Base-by-base conservation (phyloP, 2,888 invertebrate genomes). In the Drosophila vallismaia region DNA sequence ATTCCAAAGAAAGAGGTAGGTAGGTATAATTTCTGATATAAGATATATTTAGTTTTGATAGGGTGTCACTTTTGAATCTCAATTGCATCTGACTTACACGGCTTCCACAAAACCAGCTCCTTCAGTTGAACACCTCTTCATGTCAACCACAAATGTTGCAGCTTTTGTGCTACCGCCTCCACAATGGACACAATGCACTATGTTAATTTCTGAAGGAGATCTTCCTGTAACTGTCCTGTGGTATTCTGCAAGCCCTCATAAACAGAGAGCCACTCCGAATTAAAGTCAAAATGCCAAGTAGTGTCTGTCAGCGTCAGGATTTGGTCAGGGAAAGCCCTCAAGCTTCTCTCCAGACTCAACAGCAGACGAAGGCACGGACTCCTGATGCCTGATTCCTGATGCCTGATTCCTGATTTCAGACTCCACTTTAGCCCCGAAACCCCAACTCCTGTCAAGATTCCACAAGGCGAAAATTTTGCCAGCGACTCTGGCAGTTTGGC, bases 181-280 rank as follows among this genome's bases (percentile, higher is more conserved):
- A 31, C 9, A 49, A 49, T 14, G 51, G 36, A 36, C 64, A 66
- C 69, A 66, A 56, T 69, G 69, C 66, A 66, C 69, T 66, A 66
- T 69, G 69, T 48, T 66, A 66, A 66, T 69, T 66, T 69, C 26
- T 31, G 45, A 46, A 49, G 14, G 12, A 55, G 69, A 66, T 68
- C 68, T 66, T n/a, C 38, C 48, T 42, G 66, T 38, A 42, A 14
- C 69, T 55, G 64, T 40, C 69, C 40, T 19, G 24, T 42, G 57
- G 29, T 45, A 40, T 63, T 31, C 63, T 40, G 31, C 14, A 40
- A 38, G 46, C 33, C 24, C 52, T 38, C 38, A 46, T 52, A 46
- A 51, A 59, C 54, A 74, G 63, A 71, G 71, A 69, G 36, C 56
- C 66, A 74, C 75, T 88, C 74, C 68, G 63, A 77, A 74, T 88